Base-by-base conservation (phyloP, 2,888 invertebrate species). In the Neoitamus cyanurus region DNA sequence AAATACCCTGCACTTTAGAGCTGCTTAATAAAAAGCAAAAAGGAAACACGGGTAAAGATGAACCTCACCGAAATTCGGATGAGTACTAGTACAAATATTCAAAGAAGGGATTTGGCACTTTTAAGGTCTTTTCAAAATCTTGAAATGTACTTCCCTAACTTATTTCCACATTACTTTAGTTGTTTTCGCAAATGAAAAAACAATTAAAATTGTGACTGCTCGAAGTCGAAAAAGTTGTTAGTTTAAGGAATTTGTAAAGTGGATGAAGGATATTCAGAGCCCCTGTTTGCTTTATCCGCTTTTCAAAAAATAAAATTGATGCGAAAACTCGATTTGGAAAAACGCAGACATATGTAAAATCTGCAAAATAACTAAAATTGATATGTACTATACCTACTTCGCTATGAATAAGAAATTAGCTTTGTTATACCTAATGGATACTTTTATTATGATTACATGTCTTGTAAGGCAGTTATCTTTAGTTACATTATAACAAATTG, bases 211-310 rank as follows among this genome's bases (percentile, higher is more conserved):
- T 42, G 37, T n/a, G n/a, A 42, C 4, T n/a, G n/a, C 11, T 13
- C 37, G 3, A 42, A 1, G 13, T 42, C 13, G 37, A n/a, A 20
- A 0, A 20, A 20, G 7, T 48, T 20, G 6, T 48, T 48, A 48
- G 7, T 58, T 58, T 58, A 20, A 58, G 25, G 2, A 58, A 70
- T 30, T 70, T 70, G 70, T 70, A 28, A 70, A 70, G 34, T 70
- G 70, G 70, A 70, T 70, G 25, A 70, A 70, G 30, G 25, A 70
- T 13, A 34, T 70, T 70, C 70, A 70, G 70, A 70, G 70, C 70
- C 70, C 70, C 70, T 58, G 20, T 31, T 70, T 25, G 30, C 34
- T 70, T 70, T 34, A 70, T 70, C 70, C 70, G 34, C 34, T 70
- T 70, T 70, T 30, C 70, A 70, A 70, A 30, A 15, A 70, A 70